Conservation (phyloP, 2,113 vertebrate species). For the Gambusia affinis region DNA sequence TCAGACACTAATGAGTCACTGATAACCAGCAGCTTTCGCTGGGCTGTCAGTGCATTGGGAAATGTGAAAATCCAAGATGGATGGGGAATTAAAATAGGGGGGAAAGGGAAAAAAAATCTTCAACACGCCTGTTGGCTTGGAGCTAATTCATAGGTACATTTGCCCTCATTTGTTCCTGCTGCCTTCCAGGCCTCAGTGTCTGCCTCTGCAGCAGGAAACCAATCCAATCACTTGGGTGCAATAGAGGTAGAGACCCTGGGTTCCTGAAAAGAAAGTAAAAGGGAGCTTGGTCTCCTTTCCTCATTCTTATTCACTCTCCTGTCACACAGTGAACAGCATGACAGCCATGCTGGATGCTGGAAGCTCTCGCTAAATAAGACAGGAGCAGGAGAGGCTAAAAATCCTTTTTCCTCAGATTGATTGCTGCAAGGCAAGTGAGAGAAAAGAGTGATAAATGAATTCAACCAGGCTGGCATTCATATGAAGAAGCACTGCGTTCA, state of each 20-base stretch:
- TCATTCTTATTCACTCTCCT: constrained; percentile 2
- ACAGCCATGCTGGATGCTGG: constrained; percentile 11
- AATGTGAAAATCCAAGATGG: constrained; percentile 68
- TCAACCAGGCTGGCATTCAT: neutral
- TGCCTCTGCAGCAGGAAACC: constrained; percentile 26
- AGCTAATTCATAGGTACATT: constrained; percentile 21
- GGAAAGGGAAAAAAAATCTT: constrained; percentile 17
- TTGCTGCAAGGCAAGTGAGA: constrained; percentile 19
- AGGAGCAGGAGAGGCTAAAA: constrained; percentile 13
- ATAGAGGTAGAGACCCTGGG: constrained; percentile 63
- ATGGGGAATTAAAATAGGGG: constrained; percentile 38
- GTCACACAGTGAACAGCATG: constrained; percentile 24
- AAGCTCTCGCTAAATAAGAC: constrained; percentile 32
- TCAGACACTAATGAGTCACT: constrained; percentile 22
- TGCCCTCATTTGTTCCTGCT: constrained; percentile 29
- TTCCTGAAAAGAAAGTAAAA: constrained; percentile 29
- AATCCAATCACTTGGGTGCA: constrained; percentile 59
- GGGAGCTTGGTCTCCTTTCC: constrained; percentile 48
- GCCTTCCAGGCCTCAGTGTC: constrained; percentile 33
- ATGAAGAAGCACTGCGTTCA: constrained; percentile 12
- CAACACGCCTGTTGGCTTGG: constrained; percentile 17
- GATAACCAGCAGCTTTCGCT: constrained; percentile 57
- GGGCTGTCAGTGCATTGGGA: constrained; percentile 63
- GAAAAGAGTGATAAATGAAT: constrained; percentile 35
- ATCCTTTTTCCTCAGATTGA: constrained; percentile 36